These are phyloP conservation scores for Cheiracanthium punctorium DNA, from an alignment of 2,888 invertebrate genomes.

Conservation along the genomic window DNA sequence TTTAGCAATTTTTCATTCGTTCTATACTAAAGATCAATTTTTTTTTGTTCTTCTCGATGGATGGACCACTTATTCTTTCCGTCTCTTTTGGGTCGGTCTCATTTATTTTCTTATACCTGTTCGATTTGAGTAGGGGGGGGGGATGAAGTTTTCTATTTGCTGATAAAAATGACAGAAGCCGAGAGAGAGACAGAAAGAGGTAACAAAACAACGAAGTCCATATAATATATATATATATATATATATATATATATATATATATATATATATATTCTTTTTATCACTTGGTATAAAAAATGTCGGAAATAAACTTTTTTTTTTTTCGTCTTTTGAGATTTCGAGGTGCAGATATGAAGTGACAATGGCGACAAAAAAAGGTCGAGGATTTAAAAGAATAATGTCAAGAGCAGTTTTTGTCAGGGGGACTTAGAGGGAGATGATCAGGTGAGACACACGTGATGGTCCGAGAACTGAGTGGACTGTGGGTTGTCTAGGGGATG, in stretches of 20 bases:
- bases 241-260: no score
- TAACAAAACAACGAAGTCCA: constrained; percentile 12
- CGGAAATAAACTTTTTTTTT: constrained; percentile 6
- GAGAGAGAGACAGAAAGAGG: background rate
- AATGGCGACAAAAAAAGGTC: constrained; percentile 13
- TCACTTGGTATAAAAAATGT: constrained; percentile 3
- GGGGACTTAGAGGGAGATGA: constrained; percentile 15
- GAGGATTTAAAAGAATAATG: constrained; percentile 42
- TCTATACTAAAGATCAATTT: constrained; percentile 11
- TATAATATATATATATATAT: no score
- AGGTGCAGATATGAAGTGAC: constrained; percentile 21
- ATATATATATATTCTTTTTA: no score
- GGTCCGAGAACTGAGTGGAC: constrained; percentile 13
- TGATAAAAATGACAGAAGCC: constrained; percentile 2
- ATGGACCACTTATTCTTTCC: constrained; percentile 41
- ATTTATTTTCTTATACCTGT: constrained; percentile 62
- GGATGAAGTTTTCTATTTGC: background rate
- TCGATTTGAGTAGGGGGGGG: constrained; percentile 46
- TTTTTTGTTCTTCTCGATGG: constrained; percentile 2
- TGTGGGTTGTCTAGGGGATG: constrained; percentile 6
- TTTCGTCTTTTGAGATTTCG: background rate
- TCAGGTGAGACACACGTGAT: constrained; percentile 19
- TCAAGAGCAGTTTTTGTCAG: constrained; percentile 33
- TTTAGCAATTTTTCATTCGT: constrained; percentile 28
- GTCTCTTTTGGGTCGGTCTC: constrained; percentile 33